Conservation (phyloP, 2,888 invertebrate genomes). For the Hanleya hanleyi region DNA sequence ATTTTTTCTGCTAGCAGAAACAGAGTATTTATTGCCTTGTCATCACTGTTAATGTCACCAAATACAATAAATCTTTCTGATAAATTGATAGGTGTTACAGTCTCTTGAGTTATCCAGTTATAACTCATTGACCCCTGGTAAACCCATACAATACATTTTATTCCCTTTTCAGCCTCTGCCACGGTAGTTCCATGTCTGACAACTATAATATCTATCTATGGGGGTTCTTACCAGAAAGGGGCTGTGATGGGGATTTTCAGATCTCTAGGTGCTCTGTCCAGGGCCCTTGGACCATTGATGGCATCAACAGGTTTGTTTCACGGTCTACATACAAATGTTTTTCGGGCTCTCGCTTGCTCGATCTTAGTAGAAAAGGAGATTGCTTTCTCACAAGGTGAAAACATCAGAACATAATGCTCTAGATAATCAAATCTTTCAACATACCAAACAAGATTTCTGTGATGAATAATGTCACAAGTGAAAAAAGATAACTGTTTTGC, state of each 20-base stretch:
- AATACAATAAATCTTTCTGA: too few species aligned
- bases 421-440: too few species aligned
- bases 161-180: slow-evolving; percentile 75
- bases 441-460: too few species aligned
- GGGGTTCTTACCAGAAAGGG: slow-evolving; percentile 87
- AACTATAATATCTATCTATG: slow-evolving; percentile 89
- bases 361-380: background rate
- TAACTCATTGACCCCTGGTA: too few species aligned
- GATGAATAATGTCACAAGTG: background rate
- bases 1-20: too few species aligned
- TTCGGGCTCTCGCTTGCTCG: background rate
- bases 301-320: slow-evolving; percentile 82
- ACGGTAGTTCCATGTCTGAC: slow-evolving; percentile 96
- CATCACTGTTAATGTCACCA: too few species aligned
- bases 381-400: too few species aligned
- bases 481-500: background rate
- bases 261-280: slow-evolving; percentile 93
- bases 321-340: background rate
- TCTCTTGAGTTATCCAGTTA: too few species aligned
- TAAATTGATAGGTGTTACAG: too few species aligned
- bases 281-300: slow-evolving; percentile 92
- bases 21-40: too few species aligned
- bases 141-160: too few species aligned
- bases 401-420: too few species aligned
- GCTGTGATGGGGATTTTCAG: slow-evolving; percentile 94